Conservation (phyloP, 2,113 vertebrate species). For the Megalops atlanticus region DNA sequence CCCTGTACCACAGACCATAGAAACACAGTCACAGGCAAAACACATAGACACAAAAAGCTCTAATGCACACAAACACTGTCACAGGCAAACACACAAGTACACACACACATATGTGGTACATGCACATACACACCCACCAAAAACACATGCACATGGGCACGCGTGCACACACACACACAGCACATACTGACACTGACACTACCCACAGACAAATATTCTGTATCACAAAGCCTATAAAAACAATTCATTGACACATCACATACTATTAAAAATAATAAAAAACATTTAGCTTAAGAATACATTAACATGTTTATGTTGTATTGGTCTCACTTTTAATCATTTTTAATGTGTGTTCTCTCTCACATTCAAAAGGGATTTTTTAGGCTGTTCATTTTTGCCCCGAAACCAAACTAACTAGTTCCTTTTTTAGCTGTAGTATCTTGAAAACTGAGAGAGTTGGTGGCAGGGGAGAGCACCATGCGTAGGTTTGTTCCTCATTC, state of each 20-base stretch:
- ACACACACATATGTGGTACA: no score
- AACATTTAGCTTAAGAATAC: neutral
- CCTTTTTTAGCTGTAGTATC: neutral
- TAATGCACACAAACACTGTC: no score
- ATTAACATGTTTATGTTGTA: neutral
- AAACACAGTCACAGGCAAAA: neutral
- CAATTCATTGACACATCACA: neutral
- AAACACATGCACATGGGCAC: no score
- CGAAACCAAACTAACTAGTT: neutral
- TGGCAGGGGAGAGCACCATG: neutral
- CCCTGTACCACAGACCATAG: constrained; percentile 57
- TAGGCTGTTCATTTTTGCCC: neutral
- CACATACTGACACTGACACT: neutral
- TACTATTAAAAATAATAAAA: neutral
- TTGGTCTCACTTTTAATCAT: neutral
- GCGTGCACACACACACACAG: no score
- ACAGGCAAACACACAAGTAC: no score
- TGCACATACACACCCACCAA: no score
- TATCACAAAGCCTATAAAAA: neutral
- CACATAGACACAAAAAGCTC: neutral
- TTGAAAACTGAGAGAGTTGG: neutral
- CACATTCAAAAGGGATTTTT: neutral
- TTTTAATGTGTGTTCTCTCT: neutral
- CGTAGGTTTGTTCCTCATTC: neutral
- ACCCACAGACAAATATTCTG: neutral